phyloP scores from a whole-genome alignment of 2,888 invertebrate genomes.

The Autographa pulchrina region DNA sequence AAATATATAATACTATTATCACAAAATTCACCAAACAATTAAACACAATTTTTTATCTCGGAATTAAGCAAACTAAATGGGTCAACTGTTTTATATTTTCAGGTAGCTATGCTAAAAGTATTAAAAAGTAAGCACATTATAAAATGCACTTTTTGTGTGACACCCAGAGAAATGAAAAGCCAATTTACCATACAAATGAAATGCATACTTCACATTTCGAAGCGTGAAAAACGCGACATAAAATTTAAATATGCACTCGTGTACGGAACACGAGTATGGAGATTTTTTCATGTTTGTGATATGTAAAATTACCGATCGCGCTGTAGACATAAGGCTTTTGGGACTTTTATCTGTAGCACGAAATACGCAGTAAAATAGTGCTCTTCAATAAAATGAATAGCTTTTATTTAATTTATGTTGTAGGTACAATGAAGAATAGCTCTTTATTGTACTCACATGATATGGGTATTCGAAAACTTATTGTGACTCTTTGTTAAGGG shows the following conservation, averaged over 20 bases:
- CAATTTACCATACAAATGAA: conserved; percentile 9
- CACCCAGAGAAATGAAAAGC: not conserved
- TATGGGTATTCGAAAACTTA: not conserved
- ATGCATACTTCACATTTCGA: not conserved
- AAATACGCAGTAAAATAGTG: not conserved
- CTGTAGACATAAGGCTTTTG: conserved; percentile 7
- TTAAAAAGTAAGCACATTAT: not conserved
- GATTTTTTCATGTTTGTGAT: not conserved
- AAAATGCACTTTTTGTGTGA: not conserved
- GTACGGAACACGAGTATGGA: not conserved
- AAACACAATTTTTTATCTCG: no score
- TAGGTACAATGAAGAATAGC: no score
- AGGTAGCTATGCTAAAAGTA: not conserved
- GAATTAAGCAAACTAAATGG: no score
- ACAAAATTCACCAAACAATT: no score
- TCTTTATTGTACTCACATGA: not conserved
- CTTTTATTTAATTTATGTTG: no score
- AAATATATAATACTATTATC: no score
- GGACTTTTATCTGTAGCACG: not conserved
- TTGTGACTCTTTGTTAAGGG: not conserved
- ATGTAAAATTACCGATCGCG: not conserved
- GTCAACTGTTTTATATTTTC: not conserved
- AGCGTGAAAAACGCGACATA: conserved; percentile 2
- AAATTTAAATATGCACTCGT: conserved; percentile 10
- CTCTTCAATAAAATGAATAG: not conserved